Evolutionary conservation across 2,113 vertebrate genomes (phyloP).

Genomic region (Orcinus orca): DNA sequence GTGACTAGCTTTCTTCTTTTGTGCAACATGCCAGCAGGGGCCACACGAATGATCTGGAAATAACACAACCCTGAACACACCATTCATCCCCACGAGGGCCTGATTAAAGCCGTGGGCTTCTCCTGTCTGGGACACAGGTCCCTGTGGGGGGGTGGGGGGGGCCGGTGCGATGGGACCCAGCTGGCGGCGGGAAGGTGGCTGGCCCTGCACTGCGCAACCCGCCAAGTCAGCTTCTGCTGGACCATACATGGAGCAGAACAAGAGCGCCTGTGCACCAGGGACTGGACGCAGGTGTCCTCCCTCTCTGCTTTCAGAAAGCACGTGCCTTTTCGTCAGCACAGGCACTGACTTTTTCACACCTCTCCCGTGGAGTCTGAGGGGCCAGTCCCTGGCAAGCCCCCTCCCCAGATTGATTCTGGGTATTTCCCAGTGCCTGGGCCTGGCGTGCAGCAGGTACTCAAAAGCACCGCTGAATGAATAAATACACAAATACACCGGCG

Average conservation of each 20-base stretch:
- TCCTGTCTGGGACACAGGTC: not conserved
- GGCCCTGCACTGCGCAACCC: fast-evolving
- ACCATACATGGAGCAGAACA: not conserved
- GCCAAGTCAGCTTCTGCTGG: not conserved
- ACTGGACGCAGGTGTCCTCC: not conserved
- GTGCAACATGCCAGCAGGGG: not conserved
- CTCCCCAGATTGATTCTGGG: not conserved
- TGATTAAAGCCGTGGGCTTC: not conserved
- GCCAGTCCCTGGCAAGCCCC: not conserved
- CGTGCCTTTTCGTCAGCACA: not conserved
- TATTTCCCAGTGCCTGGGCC: not conserved
- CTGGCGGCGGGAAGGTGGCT: not conserved
- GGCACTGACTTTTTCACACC: too few relatives aligned
- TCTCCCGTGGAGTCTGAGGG: not conserved
- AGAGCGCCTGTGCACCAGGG: not conserved
- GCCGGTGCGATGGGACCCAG: not conserved
- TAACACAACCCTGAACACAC: not conserved
- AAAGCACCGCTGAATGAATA: not conserved
- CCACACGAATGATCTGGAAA: not conserved
- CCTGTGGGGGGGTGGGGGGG: not conserved
- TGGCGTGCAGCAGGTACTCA: not conserved
- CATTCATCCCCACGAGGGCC: not conserved
- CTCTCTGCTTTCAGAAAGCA: not conserved
- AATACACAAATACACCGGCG: not conserved
- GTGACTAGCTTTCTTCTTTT: not conserved